phyloP scores from a whole-genome alignment of 2,113 vertebrate genomes.

The Phalacrocorax brasilianus region DNA sequence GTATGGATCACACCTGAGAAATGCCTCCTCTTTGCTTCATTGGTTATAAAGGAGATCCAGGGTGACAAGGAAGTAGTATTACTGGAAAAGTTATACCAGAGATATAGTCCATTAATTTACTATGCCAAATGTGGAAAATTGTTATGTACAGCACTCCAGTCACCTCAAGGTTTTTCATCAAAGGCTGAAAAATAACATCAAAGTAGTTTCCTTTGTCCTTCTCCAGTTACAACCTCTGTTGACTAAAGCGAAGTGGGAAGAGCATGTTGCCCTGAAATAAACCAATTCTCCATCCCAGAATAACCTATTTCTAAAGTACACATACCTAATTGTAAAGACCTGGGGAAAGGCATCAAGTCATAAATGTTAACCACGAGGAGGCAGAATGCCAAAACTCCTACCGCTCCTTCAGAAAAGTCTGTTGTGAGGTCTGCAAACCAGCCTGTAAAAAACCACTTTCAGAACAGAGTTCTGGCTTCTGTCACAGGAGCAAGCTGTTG shows the following conservation, averaged over 20 bases:
- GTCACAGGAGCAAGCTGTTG: neutral
- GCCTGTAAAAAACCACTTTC: neutral
- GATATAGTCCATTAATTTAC: neutral
- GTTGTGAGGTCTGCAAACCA: neutral
- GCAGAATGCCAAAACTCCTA: neutral
- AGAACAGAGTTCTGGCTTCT: neutral
- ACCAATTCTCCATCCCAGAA: neutral
- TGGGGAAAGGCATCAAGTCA: neutral
- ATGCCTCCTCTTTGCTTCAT: neutral
- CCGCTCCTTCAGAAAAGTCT: neutral
- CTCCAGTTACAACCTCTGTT: neutral
- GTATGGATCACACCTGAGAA: neutral
- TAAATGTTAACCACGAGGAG: neutral
- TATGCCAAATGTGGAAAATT: neutral
- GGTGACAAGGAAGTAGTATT: neutral
- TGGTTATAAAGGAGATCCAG: neutral
- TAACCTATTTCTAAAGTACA: neutral
- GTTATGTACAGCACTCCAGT: neutral
- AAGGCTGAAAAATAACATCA: neutral
- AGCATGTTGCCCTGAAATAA: neutral
- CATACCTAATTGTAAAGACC: neutral
- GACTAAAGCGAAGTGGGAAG: neutral
- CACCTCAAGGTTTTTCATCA: neutral
- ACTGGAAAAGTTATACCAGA: neutral
- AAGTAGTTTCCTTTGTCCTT: neutral